Evolutionary conservation across 1,140 invertebrate species (phyloP).

Genomic region (Tetragnatha versicolor): DNA sequence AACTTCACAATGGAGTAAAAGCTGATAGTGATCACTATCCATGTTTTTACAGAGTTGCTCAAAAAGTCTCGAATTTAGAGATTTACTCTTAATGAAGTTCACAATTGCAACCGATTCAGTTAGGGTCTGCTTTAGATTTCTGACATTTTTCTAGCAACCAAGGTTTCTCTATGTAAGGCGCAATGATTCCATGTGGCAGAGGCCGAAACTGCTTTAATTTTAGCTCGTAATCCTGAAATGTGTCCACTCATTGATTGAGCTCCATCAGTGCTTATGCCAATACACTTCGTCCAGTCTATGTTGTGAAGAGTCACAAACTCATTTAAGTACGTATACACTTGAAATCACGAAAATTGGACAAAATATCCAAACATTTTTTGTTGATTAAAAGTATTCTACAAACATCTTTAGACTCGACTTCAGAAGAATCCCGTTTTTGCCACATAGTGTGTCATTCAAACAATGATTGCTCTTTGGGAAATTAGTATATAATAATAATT

Average conservation of each 20-base stretch:
- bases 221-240: slow-evolving; percentile 54
- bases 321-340: neutral
- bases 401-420: too few species aligned
- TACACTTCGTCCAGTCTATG: slow-evolving; percentile 56
- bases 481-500: too few species aligned
- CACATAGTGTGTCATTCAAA: too few species aligned
- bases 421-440: too few species aligned
- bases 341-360: too few species aligned
- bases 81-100: slow-evolving; percentile 58
- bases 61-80: slow-evolving; percentile 58
- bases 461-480: too few species aligned
- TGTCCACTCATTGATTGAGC: slow-evolving; percentile 58
- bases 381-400: too few species aligned
- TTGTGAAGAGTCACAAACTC: neutral
- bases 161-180: slow-evolving; percentile 58
- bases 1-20: neutral
- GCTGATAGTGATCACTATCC: neutral
- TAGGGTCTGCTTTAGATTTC: slow-evolving; percentile 53
- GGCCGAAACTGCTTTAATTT: slow-evolving; percentile 55
- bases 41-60: slow-evolving; percentile 41
- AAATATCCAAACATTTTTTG: too few species aligned
- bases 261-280: slow-evolving; percentile 60
- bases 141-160: slow-evolving; percentile 57
- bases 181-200: slow-evolving; percentile 58
- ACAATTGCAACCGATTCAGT: slow-evolving; percentile 56